These are phyloP conservation scores for Sympetrum striolatum DNA, from an alignment of 2,888 invertebrate species.

Conservation along the genomic window DNA sequence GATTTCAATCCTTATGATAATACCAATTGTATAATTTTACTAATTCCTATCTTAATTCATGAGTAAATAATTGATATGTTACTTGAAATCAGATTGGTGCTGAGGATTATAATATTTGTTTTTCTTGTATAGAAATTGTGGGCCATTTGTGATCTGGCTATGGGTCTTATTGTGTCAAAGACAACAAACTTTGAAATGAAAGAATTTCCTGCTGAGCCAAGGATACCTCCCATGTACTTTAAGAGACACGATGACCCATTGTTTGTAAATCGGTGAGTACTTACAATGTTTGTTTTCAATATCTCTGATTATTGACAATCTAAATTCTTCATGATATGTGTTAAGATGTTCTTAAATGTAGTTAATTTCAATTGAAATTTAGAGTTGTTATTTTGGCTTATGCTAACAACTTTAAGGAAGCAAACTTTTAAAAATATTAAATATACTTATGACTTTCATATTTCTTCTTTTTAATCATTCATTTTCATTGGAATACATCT, in stretches of 20 bases:
- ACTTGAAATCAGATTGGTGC: too few species aligned
- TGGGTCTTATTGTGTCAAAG: conserved; percentile 87
- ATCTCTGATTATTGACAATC: neutral
- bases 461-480: neutral
- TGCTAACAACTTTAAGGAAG: too few species aligned
- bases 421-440: too few species aligned
- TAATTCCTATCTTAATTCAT: too few species aligned
- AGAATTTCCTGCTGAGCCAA: conserved; percentile 84
- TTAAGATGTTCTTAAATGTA: neutral
- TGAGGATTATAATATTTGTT: conserved; percentile 2
- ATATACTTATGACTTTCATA: too few species aligned
- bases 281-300: neutral
- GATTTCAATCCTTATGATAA: too few species aligned
- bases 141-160: conserved; percentile 94
- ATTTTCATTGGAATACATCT: neutral
- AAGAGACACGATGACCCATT: conserved; percentile 67
- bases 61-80: too few species aligned
- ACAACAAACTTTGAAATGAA: conserved; percentile 87
- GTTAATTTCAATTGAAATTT: too few species aligned
- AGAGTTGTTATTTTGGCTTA: neutral
- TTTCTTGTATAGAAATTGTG: conserved; percentile 82
- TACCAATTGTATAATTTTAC: too few species aligned
- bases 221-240: conserved; percentile 92
- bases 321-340: neutral
- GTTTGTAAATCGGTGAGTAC: conserved; percentile 13